These are phyloP conservation scores for Agrotis puta DNA, from an alignment of 2,888 invertebrate species.

Conservation along the genomic window DNA sequence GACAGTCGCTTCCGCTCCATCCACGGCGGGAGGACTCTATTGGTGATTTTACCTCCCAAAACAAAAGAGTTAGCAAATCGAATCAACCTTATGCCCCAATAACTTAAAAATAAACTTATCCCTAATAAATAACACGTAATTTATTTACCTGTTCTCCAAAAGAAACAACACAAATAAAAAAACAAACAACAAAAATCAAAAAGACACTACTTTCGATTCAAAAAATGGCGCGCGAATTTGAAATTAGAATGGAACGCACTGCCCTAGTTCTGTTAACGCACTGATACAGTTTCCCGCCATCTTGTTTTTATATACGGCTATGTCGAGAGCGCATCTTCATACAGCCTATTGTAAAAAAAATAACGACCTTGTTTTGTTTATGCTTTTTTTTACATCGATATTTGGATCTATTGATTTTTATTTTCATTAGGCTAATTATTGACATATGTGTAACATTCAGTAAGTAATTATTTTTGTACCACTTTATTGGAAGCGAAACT, in stretches of 20 bases:
- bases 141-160: conserved; percentile 43
- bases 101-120: background rate
- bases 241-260: conserved; percentile 69
- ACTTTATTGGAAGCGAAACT: background rate
- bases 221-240: conserved; percentile 72
- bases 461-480: conserved; percentile 25
- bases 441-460: background rate
- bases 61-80: no score
- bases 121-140: conserved; percentile 2
- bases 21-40: no score
- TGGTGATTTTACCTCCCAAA: no score
- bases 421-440: conserved; percentile 33
- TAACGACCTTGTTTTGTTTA: conserved; percentile 56
- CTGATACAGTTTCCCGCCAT: conserved; percentile 79
- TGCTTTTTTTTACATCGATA: conserved; percentile 40
- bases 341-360: conserved; percentile 69
- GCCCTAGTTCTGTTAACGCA: conserved; percentile 76
- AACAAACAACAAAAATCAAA: conserved; percentile 25
- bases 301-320: conserved; percentile 81
- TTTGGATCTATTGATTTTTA: conserved; percentile 36
- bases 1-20: no score
- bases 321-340: conserved; percentile 75
- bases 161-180: conserved; percentile 37
- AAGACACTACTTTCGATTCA: conserved; percentile 29
- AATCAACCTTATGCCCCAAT: no score